These are phyloP conservation scores for Crocodylus rhombifer DNA, from an alignment of 2,797 vertebrate species.

Conservation along the genomic window DNA sequence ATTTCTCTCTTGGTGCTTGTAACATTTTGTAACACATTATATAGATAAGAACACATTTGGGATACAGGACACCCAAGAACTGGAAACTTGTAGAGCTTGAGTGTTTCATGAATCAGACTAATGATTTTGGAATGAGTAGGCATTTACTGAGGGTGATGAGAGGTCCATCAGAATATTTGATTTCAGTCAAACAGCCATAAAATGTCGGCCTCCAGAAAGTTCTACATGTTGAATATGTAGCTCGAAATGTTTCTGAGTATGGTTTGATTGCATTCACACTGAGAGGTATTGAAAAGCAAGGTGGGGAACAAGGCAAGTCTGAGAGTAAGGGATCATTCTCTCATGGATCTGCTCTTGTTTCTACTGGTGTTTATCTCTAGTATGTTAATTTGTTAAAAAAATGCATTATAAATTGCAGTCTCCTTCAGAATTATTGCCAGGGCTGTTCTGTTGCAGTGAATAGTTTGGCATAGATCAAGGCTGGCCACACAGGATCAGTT, in stretches of 20 bases:
- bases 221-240: slow-evolving; percentile 48
- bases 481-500: neutral
- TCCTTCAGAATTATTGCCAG: neutral
- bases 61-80: slow-evolving; percentile 50
- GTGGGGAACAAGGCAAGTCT: neutral
- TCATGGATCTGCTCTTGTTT: slow-evolving; percentile 4
- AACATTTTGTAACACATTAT: slow-evolving; percentile 2
- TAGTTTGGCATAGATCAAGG: neutral
- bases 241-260: neutral
- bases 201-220: slow-evolving; percentile 64
- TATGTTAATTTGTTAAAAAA: slow-evolving; percentile 15
- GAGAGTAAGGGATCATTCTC: slow-evolving; percentile 35
- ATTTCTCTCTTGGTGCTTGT: slow-evolving; percentile 45
- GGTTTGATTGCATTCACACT: slow-evolving; percentile 36
- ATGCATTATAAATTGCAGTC: accelerated
- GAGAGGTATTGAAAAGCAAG: neutral
- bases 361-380: neutral
- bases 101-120: slow-evolving; percentile 56
- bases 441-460: neutral
- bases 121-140: slow-evolving; percentile 63
- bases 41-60: neutral
- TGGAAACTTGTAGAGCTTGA: slow-evolving; percentile 52
- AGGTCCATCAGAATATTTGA: slow-evolving; percentile 57
- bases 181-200: slow-evolving; percentile 54
- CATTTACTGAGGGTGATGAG: slow-evolving; percentile 64